Percentiles rank a stretch among this genome's conserved stretches.
phyloP scores from a whole-genome alignment of 2,113 vertebrate species.

The Dipodomys spectabilis region DNA sequence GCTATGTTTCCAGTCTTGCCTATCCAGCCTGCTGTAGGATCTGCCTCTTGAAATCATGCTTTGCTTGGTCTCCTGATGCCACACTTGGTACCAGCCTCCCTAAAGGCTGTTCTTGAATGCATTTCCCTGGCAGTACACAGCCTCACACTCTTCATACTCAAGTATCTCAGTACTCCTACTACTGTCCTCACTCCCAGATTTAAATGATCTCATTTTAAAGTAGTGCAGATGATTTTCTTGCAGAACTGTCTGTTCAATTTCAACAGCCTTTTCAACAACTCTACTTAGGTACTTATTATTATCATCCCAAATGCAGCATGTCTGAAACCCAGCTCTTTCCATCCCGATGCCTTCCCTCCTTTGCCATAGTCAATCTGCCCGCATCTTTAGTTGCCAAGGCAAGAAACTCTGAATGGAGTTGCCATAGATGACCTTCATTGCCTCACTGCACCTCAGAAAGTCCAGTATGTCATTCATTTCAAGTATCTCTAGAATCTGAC shows the following conservation, averaged over 20 bases:
- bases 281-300: background rate
- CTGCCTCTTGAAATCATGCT: constrained; percentile 22
- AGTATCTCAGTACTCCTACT: background rate
- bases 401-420: background rate
- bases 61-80: background rate
- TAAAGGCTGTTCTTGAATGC: background rate
- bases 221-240: constrained; percentile 40
- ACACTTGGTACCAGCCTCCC: background rate
- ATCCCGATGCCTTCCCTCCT: background rate
- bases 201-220: constrained; percentile 36
- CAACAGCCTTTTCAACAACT: background rate
- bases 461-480: background rate
- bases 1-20: background rate
- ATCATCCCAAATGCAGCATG: background rate
- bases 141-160: constrained; percentile 9
- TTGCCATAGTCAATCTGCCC: background rate
- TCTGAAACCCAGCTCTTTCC: background rate
- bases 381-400: background rate
- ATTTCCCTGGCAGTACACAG: background rate
- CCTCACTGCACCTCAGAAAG: background rate
- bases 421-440: background rate
- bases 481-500: background rate
- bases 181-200: constrained; percentile 2
- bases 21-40: background rate
- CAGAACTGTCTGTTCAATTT: constrained; percentile 27